Percentiles rank a stretch among this genome's conserved stretches.
Conservation (phyloP, 2,113 vertebrate species). For the Eira barbara region DNA sequence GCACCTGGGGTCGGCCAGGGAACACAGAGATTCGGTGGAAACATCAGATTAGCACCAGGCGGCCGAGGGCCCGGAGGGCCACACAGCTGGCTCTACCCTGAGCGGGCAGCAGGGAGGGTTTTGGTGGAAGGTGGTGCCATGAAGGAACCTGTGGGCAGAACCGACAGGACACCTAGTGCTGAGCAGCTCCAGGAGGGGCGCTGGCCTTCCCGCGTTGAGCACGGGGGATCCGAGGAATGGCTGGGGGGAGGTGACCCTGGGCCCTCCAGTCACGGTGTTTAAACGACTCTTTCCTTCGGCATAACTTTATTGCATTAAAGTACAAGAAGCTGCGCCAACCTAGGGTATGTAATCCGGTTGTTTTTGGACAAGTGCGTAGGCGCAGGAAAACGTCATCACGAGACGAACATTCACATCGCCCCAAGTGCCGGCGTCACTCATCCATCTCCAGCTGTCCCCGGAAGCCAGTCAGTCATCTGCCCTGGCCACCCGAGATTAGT, state of each 20-base stretch:
- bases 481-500: accelerated
- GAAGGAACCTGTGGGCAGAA: not conserved
- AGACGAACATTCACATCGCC: not conserved
- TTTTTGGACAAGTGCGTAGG: accelerated
- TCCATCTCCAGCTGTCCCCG: not conserved
- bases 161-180: not conserved
- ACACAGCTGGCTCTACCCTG: not conserved
- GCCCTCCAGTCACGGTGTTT: not conserved
- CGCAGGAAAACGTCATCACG: not conserved
- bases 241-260: not conserved
- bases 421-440: not conserved
- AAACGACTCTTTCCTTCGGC: not conserved
- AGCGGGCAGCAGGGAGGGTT: not conserved
- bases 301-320: not conserved
- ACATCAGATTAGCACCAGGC: accelerated
- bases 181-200: accelerated
- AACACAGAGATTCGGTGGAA: not conserved
- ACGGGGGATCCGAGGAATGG: not conserved
- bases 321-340: no score
- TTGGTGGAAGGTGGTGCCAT: not conserved
- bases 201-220: not conserved
- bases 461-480: not conserved
- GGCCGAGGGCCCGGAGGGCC: not conserved
- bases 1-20: not conserved
- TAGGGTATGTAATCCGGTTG: no score